These are phyloP conservation scores for Sarotherodon lohbergeri DNA, from an alignment of 2,113 vertebrate species.

Conservation along the genomic window DNA sequence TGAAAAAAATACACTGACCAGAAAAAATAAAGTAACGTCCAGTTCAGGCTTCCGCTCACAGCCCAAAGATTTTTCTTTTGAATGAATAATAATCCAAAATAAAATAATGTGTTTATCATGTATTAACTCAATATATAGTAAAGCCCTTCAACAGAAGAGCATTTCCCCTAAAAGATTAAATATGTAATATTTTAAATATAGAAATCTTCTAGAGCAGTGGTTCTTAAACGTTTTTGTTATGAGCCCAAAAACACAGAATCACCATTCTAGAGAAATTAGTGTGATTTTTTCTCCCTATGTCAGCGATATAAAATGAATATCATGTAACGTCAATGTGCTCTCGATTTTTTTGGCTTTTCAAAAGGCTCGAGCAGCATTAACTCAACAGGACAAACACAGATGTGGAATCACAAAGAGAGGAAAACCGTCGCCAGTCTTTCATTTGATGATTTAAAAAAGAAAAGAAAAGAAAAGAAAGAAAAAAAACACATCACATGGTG, in stretches of 20 bases:
- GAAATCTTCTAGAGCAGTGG: not conserved
- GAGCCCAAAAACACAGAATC: not conserved
- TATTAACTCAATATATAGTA: not conserved
- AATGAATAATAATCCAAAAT: not conserved
- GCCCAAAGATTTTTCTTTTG: not conserved
- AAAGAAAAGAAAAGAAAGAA: not conserved
- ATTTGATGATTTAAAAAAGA: not conserved
- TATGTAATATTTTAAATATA: not conserved
- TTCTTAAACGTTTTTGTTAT: not conserved
- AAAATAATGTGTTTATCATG: not conserved
- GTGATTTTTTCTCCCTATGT: not conserved
- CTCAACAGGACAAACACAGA: not conserved
- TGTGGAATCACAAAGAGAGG: not conserved
- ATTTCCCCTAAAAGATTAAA: not conserved
- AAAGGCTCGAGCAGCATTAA: not conserved
- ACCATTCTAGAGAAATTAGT: not conserved
- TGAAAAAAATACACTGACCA: accelerated
- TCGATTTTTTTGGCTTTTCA: not conserved
- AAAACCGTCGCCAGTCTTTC: not conserved
- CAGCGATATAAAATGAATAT: not conserved
- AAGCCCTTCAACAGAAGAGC: not conserved
- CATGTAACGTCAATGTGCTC: accelerated
- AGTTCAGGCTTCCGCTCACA: not conserved
- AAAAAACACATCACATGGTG: slow-evolving; percentile 13
- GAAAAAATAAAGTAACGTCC: not conserved